These are phyloP conservation scores for Amblyteles armatorius DNA, from an alignment of 2,888 invertebrate species.

Conservation along the genomic window DNA sequence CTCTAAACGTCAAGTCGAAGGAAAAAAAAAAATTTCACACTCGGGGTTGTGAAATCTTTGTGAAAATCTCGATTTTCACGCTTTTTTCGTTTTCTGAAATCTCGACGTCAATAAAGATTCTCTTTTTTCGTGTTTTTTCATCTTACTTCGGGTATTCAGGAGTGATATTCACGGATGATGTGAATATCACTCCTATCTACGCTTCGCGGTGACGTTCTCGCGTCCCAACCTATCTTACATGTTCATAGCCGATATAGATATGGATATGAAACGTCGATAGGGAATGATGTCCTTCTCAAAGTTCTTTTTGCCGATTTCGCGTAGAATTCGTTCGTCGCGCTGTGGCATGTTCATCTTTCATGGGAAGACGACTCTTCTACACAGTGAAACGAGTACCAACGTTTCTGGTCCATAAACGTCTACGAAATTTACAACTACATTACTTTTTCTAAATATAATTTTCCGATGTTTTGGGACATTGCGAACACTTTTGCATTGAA, in stretches of 20 bases:
- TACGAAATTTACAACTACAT: background rate
- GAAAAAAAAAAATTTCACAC: too few species aligned
- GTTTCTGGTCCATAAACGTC: background rate
- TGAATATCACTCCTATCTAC: too few species aligned
- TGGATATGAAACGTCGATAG: background rate
- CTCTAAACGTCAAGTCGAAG: too few species aligned
- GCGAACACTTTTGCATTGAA: too few species aligned
- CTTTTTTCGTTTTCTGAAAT: background rate
- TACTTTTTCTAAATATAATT: too few species aligned
- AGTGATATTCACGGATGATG: background rate
- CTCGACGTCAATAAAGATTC: background rate
- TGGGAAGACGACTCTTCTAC: background rate
- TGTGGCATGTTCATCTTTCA: conserved; percentile 20
- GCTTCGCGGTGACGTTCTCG: background rate
- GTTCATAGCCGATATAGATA: background rate
- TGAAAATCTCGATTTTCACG: background rate
- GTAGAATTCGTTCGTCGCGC: conserved; percentile 15
- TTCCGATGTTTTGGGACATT: too few species aligned
- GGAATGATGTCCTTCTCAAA: conserved; percentile 1
- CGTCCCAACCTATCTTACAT: background rate
- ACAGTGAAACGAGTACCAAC: background rate
- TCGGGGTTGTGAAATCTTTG: too few species aligned
- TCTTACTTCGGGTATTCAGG: conserved; percentile 3
- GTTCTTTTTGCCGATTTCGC: background rate
- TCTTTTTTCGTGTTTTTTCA: conserved; percentile 17